These are phyloP conservation scores for Sitta carolinensis DNA, from an alignment of 2,797 vertebrate genomes.

Conservation along the genomic window DNA sequence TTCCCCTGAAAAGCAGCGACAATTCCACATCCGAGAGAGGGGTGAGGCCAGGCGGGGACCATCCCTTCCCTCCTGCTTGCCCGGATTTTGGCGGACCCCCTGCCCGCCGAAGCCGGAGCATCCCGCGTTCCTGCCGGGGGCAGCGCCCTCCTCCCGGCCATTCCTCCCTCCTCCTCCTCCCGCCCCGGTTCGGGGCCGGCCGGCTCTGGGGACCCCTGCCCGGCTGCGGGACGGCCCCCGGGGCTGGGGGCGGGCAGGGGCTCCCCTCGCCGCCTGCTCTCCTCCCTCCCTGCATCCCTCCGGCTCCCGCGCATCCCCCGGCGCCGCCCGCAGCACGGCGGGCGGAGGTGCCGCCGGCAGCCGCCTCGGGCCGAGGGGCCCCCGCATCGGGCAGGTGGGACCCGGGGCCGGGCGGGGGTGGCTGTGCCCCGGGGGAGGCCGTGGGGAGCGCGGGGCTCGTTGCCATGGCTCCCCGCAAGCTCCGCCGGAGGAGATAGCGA, in stretches of 20 bases:
- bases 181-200: rapidly evolving
- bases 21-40: too few relatives aligned
- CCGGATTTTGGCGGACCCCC: background rate
- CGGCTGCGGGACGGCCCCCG: background rate
- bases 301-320: background rate
- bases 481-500: conserved; percentile 60
- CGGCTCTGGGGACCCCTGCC: background rate
- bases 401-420: background rate
- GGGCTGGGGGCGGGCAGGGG: background rate
- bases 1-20: background rate
- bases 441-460: conserved; percentile 53
- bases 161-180: background rate
- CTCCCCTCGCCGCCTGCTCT: background rate
- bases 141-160: background rate
- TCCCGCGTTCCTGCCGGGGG: background rate
- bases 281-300: background rate
- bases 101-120: background rate
- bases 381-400: background rate
- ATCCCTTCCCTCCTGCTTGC: background rate
- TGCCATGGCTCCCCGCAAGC: conserved; percentile 75
- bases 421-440: background rate
- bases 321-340: background rate
- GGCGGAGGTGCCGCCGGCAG: background rate
- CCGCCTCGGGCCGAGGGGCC: background rate
- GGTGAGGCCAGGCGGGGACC: background rate